Base-by-base conservation (phyloP, 2,888 invertebrate genomes). In the Pristionchus exspectatus region DNA sequence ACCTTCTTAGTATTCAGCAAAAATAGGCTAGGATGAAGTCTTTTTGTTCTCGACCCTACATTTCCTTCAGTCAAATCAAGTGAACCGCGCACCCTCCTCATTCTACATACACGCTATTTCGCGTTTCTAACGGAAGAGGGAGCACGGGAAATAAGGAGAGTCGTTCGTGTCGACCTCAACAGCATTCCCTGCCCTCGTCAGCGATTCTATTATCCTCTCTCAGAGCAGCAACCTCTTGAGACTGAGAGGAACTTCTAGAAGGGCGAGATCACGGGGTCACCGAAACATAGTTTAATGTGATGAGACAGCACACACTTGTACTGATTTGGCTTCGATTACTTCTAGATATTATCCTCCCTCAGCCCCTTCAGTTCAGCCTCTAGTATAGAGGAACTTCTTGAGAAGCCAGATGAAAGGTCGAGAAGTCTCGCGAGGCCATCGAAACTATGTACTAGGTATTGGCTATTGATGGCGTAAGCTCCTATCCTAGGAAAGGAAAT, bases 121-220 rank as follows among this genome's bases (percentile, higher is more conserved):
- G n/a, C 9, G 0, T 21, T 9, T 63, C 63, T 63, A n/a, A n/a
- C 63, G 0, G 63, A 1, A 5, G 10, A 63, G 63, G n/a, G 24
- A 63, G 63, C 63, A 7, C 2, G 4, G 5, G n/a, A n/a, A 63
- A 63, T 63, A 10, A 0, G 24, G 24, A 63, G 63, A 63, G n/a
- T n/a, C 24, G 63, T 24, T 59, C 24, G 21, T 59, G 0, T 21
- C 59, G 59, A 18, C 59, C 59, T 59, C 44, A 50, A 24, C 63
- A 24, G 24, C 59, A 63, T 63, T 63, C 1, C 3, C 7, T 7
- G 9, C 63, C 38, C 38, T 33, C 74, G 30, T 74, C 74, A 74
- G 33, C 33, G 38, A 74, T 74, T 74, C 74, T 38, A 74, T 74
- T 74, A 74, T 74, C 74, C 74, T 21, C 24, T 24, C 74, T 38